These are phyloP conservation scores for Orthonychiurus folsomi DNA, from an alignment of 2,888 invertebrate genomes.

Conservation along the genomic window DNA sequence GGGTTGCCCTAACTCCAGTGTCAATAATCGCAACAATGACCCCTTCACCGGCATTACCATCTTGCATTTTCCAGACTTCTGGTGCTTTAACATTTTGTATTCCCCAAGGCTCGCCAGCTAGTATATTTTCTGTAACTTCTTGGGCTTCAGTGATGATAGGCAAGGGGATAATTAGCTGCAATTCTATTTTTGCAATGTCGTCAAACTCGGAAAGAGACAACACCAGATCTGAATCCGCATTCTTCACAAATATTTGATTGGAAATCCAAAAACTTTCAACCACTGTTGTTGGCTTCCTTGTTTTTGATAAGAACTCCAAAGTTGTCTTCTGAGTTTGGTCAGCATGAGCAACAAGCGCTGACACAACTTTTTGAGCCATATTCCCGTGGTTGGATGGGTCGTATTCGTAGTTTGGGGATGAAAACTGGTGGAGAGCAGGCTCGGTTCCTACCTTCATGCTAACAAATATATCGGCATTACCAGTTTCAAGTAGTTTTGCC, in stretches of 20 bases:
- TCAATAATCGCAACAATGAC: conserved; percentile 3
- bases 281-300: background rate
- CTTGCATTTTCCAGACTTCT: background rate
- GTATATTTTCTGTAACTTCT: background rate
- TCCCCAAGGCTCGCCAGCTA: background rate
- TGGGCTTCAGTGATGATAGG: background rate
- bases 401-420: too few species aligned
- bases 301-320: background rate
- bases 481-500: too few species aligned
- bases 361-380: too few species aligned
- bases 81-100: background rate
- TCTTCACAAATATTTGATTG: conserved; percentile 1
- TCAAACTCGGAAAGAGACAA: background rate
- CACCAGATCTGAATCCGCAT: background rate
- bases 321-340: background rate
- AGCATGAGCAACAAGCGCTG: background rate
- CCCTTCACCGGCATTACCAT: background rate
- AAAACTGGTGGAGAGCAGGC: too few species aligned
- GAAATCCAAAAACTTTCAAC: background rate
- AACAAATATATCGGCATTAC: too few species aligned
- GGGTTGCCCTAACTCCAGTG: background rate
- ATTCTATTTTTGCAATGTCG: background rate
- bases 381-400: too few species aligned
- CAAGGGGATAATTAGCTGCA: background rate
- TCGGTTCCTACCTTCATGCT: too few species aligned